Base-by-base conservation (phyloP, 2,797 vertebrate species). In the Chiroxiphia lanceolata region DNA sequence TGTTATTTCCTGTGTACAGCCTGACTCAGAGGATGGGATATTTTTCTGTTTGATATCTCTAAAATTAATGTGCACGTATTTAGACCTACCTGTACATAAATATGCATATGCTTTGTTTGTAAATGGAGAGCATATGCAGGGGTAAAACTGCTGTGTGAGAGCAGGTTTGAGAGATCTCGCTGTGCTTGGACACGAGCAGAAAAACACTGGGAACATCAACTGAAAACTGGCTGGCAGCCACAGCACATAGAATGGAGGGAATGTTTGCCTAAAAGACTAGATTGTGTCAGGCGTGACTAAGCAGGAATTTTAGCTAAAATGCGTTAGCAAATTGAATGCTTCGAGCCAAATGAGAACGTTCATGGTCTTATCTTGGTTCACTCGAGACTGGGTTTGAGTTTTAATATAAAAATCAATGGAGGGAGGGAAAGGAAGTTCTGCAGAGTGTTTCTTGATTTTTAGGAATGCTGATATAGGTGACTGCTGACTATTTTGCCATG, bases 221-320 rank as follows among this genome's bases (percentile, higher is more conserved):
- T 29, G 80, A n/a, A 64, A 92, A 42, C 50, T 95, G 96, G 97
- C 96, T 77, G 29, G 8, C 61, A 93, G 97, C 94, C 97, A 82
- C 0, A 7, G 68, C 59, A 25, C 89, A 56, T 17, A 80, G 96
- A 83, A 47, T 48, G 54, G 91, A 42, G 86, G 79, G 85, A 86
- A 92, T 86, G 57, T 93, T 44, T 61, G 86, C 86, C 86, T 89
- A 65, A 92, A 86, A 87, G 95, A 74, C 64, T 94, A 79, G 95
- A 94, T 78, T 80, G 96, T 96, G 95, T 92, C 90, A 83, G 91
- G 95, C 60, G 11, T 95, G 97, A 96, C 87, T 77, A 79, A 92
- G 96, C 93, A 93, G 95, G 97, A 94, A 94, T 96, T 92, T 91
- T 27, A 87, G 94, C 68, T 33, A 6, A 80, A 95, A 94, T 77